These are phyloP conservation scores for Sipha flava DNA, from an alignment of 1,140 invertebrate genomes.

Conservation along the genomic window DNA sequence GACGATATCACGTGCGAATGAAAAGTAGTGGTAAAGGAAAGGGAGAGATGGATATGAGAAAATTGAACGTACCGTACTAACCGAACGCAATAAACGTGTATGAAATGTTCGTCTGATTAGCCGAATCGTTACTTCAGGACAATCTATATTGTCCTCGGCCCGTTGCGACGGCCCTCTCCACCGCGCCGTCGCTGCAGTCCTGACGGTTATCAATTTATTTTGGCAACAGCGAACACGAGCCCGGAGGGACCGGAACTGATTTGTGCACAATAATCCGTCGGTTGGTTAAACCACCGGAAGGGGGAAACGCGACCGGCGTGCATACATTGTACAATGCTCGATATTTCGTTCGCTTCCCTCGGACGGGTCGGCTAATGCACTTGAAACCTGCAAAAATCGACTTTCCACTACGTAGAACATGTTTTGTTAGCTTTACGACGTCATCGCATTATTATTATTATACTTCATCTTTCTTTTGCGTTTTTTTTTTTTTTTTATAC, in stretches of 20 bases:
- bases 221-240: constrained; percentile 25
- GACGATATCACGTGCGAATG: no score
- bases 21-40: no score
- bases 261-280: constrained; percentile 11
- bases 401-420: background rate
- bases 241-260: constrained; percentile 13
- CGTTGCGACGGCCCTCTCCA: background rate
- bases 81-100: background rate
- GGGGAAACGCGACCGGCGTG: background rate
- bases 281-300: constrained; percentile 18
- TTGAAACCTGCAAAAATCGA: constrained; percentile 8
- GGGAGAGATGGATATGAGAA: no score
- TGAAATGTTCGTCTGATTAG: background rate
- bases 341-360: background rate
- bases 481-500: no score
- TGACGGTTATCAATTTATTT: constrained; percentile 28
- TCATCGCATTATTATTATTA: background rate
- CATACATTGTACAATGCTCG: background rate
- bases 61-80: no score
- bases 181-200: background rate
- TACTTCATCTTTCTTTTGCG: background rate
- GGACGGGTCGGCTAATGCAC: background rate
- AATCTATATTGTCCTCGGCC: background rate
- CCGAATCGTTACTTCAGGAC: background rate
- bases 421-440: background rate